Percentiles rank a stretch among this genome's conserved stretches.
These are phyloP conservation scores for Dendrophyllia cribrosa DNA, from an alignment of 64 coral and sea anemone species.

Conservation along the genomic window DNA sequence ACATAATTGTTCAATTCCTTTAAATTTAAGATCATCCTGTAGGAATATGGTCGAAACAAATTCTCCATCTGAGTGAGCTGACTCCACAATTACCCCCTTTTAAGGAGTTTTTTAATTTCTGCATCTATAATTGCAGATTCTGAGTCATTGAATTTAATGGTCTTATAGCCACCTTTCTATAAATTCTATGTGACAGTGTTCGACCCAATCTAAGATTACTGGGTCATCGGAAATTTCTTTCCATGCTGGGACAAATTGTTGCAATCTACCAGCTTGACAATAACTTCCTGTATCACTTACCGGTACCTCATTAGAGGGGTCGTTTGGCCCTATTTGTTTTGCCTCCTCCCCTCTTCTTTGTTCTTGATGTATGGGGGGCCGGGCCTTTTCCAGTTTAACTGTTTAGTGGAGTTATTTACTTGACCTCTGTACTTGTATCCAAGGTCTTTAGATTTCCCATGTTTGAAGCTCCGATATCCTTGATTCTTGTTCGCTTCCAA, in stretches of 20 bases:
- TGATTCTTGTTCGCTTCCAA: constrained; percentile 15
- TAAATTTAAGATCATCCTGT: constrained; percentile 49
- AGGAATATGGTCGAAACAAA: constrained; percentile 59
- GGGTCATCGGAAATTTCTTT: constrained; percentile 29
- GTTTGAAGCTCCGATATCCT: neutral
- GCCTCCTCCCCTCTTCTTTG: neutral
- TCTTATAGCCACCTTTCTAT: neutral
- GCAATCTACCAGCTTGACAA: constrained; percentile 17
- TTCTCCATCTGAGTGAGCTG: constrained; percentile 16
- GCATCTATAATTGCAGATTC: constrained; percentile 39
- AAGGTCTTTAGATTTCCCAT: constrained; percentile 3
- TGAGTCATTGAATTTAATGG: constrained; percentile 16
- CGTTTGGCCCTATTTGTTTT: constrained; percentile 10
- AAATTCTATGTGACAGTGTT: constrained; percentile 42
- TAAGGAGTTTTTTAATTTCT: constrained; percentile 50
- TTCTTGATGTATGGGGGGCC: constrained; percentile 15
- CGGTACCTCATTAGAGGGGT: constrained; percentile 36
- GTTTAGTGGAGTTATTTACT: neutral
- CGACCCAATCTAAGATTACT: constrained; percentile 12
- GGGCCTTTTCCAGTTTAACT: constrained; percentile 62
- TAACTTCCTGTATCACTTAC: neutral
- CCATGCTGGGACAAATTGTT: constrained; percentile 31
- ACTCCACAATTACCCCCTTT: constrained; percentile 53
- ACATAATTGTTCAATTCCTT: constrained; percentile 58
- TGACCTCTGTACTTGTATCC: constrained; percentile 19